phyloP scores from a whole-genome alignment of 2,888 invertebrate species.

The Eueremaeus valkanovi region DNA sequence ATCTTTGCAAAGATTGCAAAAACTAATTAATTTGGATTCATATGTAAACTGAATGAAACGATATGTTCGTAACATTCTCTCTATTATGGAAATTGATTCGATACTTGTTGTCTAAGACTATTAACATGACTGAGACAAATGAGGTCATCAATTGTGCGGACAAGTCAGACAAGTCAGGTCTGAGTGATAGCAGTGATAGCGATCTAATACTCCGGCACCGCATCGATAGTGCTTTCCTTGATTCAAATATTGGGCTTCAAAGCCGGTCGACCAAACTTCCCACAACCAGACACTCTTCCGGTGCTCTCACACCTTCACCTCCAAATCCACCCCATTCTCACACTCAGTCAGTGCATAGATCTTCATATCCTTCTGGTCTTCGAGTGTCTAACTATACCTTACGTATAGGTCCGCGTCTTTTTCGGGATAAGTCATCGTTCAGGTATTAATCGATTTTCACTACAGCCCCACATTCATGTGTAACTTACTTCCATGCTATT shows the following conservation, averaged over 20 bases:
- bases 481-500: no score
- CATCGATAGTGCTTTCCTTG: background rate
- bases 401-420: constrained; percentile 39
- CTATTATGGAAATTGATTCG: constrained; percentile 26
- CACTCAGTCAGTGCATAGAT: constrained; percentile 19
- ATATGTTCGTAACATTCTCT: constrained; percentile 24
- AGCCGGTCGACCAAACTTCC: background rate
- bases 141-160: background rate
- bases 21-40: no score
- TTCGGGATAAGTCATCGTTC: constrained; percentile 37
- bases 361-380: constrained; percentile 25
- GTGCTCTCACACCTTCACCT: constrained; percentile 26
- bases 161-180: background rate
- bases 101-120: background rate
- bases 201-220: background rate
- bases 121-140: background rate
- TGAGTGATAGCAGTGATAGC: background rate
- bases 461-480: background rate
- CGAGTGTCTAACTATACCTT: constrained; percentile 1
- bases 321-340: background rate
- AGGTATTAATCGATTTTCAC: constrained; percentile 19
- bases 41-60: no score
- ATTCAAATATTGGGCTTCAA: background rate
- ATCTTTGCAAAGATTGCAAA: background rate
- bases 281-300: constrained; percentile 33